Evolutionary conservation across 2,888 invertebrate genomes (phyloP).

Genomic region (Acleris emargana): DNA sequence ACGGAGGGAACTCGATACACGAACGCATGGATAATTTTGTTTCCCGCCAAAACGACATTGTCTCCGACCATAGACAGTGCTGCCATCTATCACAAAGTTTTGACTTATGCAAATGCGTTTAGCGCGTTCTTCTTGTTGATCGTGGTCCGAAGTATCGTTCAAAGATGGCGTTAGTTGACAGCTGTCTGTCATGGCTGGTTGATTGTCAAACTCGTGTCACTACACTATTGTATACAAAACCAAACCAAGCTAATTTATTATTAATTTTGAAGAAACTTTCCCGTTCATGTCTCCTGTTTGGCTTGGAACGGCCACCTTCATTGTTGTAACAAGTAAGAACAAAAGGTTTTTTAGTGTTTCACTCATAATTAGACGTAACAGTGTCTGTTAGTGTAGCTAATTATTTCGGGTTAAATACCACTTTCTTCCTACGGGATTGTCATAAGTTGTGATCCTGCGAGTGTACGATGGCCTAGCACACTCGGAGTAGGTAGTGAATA

Average conservation of each 20-base stretch:
- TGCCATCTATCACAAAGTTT: slow-evolving; percentile 60
- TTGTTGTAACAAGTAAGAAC: slow-evolving; percentile 59
- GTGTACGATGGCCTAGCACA: slow-evolving; percentile 47
- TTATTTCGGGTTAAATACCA: slow-evolving; percentile 61
- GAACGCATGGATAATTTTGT: background rate
- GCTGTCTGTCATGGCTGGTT: slow-evolving; percentile 49
- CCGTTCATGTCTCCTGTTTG: slow-evolving; percentile 58
- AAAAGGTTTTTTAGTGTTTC: slow-evolving; percentile 60
- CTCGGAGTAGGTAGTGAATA: slow-evolving; percentile 42
- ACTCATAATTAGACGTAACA: slow-evolving; percentile 64
- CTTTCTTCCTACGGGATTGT: slow-evolving; percentile 55
- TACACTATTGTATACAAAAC: slow-evolving; percentile 74
- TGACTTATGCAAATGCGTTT: slow-evolving; percentile 59
- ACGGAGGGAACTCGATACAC: too few species aligned
- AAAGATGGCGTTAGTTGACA: slow-evolving; percentile 64
- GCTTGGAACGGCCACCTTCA: slow-evolving; percentile 50
- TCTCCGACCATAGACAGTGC: slow-evolving; percentile 30
- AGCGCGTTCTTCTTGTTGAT: slow-evolving; percentile 30
- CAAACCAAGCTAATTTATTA: slow-evolving; percentile 79
- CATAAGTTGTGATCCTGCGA: slow-evolving; percentile 50
- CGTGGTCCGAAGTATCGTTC: slow-evolving; percentile 40
- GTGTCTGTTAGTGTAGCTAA: slow-evolving; percentile 66
- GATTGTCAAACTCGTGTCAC: slow-evolving; percentile 52
- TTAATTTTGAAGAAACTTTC: slow-evolving; percentile 73
- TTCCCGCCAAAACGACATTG: slow-evolving; percentile 30